A percentile compares a stretch with the other conserved stretches of the same genome.
These are phyloP conservation scores for Lepidochrysops patricia DNA, from an alignment of 2,888 invertebrate species.

Conservation along the genomic window DNA sequence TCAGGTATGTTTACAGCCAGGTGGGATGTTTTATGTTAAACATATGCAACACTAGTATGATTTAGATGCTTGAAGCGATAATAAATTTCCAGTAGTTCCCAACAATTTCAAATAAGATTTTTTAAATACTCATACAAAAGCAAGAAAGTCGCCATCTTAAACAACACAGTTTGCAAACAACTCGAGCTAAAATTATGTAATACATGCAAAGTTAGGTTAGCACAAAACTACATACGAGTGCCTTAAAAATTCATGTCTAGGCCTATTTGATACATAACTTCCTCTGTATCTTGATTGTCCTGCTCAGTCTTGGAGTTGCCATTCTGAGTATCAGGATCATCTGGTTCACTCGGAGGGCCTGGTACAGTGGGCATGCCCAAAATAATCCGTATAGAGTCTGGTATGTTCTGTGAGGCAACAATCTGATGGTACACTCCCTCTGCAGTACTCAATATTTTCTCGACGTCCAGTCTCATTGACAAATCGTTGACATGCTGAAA, in stretches of 20 bases:
- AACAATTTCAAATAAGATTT: no score
- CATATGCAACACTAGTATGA: no score
- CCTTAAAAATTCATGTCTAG: slow-evolving; percentile 72
- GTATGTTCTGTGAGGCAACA: slow-evolving; percentile 79
- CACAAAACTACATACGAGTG: slow-evolving; percentile 27
- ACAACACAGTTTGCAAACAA: neutral
- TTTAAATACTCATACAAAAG: no score
- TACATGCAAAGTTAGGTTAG: slow-evolving; percentile 2
- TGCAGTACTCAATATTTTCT: slow-evolving; percentile 86
- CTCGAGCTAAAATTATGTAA: neutral
- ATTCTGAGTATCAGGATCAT: slow-evolving; percentile 29
- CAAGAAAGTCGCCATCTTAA: no score
- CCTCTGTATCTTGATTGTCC: slow-evolving; percentile 55
- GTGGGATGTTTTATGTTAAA: no score
- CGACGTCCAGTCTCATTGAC: slow-evolving; percentile 88
- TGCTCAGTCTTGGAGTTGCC: slow-evolving; percentile 31
- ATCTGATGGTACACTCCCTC: slow-evolving; percentile 95
- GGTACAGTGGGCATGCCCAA: slow-evolving; percentile 72
- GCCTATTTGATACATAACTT: slow-evolving; percentile 75
- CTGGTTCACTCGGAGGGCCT: slow-evolving; percentile 40
- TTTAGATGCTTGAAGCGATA: no score
- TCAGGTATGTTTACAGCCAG: no score
- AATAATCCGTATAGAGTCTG: slow-evolving; percentile 81
- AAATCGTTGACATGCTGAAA: slow-evolving; percentile 96
- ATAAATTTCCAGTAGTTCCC: neutral